A percentile compares a stretch with the other conserved stretches of the same genome.
Evolutionary conservation across 2,888 invertebrate genomes (phyloP).

Genomic region (Phragmatobia fuliginosa): DNA sequence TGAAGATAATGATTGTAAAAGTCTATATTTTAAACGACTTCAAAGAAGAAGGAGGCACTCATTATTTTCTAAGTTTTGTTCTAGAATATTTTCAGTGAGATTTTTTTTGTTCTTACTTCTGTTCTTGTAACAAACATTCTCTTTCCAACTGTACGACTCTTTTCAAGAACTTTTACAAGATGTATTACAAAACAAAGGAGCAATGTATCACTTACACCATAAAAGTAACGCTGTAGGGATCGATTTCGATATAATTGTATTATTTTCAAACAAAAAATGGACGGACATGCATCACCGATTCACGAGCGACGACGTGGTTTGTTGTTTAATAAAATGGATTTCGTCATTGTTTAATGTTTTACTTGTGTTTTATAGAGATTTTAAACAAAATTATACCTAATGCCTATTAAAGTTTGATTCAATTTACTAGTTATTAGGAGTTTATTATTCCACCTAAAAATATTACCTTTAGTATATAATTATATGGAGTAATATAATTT

Average conservation of each 20-base stretch:
- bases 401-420: not conserved
- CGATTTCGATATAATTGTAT: slow-evolving; percentile 66
- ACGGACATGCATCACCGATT: slow-evolving; percentile 58
- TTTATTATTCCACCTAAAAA: not conserved
- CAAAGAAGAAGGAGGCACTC: too few species aligned
- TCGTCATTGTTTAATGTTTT: slow-evolving; percentile 51
- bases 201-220: slow-evolving; percentile 40
- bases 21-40: too few species aligned
- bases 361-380: not conserved
- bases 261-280: slow-evolving; percentile 71
- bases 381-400: not conserved
- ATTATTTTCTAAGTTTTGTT: too few species aligned
- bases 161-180: too few species aligned
- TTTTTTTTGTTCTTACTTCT: too few species aligned
- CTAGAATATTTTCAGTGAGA: too few species aligned
- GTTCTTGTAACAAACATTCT: too few species aligned
- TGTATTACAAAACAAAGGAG: slow-evolving; percentile 19
- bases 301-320: slow-evolving; percentile 44
- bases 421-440: not conserved
- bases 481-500: too few species aligned
- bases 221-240: slow-evolving; percentile 55
- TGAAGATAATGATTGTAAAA: too few species aligned
- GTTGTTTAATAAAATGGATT: slow-evolving; percentile 48
- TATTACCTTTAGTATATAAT: not conserved
- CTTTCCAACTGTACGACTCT: too few species aligned